Evolutionary conservation across 2,888 invertebrate genomes (phyloP).

Genomic region (Sminthurinus aureus): DNA sequence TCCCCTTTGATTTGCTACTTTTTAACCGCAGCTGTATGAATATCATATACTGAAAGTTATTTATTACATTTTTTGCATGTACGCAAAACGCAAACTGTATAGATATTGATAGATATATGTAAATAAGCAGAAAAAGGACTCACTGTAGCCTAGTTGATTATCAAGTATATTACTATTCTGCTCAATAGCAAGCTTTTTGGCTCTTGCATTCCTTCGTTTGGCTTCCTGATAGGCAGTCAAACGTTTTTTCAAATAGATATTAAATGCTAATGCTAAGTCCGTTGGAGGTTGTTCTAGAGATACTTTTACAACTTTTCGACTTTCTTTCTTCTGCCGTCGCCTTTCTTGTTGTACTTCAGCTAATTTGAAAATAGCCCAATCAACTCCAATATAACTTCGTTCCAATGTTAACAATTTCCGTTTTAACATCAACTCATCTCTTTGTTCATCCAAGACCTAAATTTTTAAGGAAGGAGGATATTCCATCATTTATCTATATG

Average conservation of each 20-base stretch:
- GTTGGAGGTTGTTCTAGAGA: conserved; percentile 24
- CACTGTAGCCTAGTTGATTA: background rate
- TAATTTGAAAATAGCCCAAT: conserved; percentile 53
- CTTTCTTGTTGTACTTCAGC: conserved; percentile 18
- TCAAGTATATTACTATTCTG: background rate
- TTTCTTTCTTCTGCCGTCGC: background rate
- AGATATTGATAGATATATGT: too few relatives aligned
- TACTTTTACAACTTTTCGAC: background rate
- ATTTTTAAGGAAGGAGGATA: background rate
- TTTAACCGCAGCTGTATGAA: too few relatives aligned
- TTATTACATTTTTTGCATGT: too few relatives aligned
- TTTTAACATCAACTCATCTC: conserved; percentile 51
- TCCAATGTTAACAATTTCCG: conserved; percentile 52
- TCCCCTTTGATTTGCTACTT: too few relatives aligned
- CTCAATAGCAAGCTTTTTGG: conserved; percentile 2
- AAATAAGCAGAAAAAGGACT: too few relatives aligned
- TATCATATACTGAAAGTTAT: too few relatives aligned
- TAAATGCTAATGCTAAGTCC: conserved; percentile 38
- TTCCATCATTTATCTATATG: too few relatives aligned
- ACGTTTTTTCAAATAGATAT: conserved; percentile 35
- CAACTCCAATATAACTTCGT: conserved; percentile 52
- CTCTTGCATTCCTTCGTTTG: conserved; percentile 2
- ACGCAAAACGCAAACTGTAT: too few relatives aligned
- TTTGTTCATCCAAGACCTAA: conserved; percentile 47
- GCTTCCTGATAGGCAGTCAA: conserved; percentile 42